A percentile compares a stretch with the other conserved stretches of the same genome.
These are phyloP conservation scores for Patella caerulea DNA, from an alignment of 2,888 invertebrate species.

Conservation along the genomic window DNA sequence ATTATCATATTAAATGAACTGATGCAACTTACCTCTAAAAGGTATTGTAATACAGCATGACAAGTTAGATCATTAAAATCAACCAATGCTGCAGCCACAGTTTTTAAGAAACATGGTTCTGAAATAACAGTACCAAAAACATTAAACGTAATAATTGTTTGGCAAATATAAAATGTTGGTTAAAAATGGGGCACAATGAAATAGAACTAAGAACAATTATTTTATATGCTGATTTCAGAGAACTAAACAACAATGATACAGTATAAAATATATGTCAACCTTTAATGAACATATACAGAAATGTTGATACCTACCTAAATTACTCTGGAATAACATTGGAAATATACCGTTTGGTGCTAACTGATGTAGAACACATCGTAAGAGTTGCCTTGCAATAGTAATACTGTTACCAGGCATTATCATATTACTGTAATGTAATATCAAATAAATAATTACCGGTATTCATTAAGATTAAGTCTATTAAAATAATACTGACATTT, in stretches of 20 bases:
- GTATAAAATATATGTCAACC: too few species aligned
- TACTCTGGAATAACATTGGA: constrained; percentile 92
- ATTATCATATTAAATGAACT: too few species aligned
- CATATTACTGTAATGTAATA: constrained; percentile 71
- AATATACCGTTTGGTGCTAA: constrained; percentile 97
- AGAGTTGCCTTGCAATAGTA: constrained; percentile 96
- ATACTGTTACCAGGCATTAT: constrained; percentile 95
- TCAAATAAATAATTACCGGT: neutral
- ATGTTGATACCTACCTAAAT: constrained; percentile 77
- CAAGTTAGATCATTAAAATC: constrained; percentile 97
- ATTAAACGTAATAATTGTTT: too few species aligned
- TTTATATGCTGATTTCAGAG: too few species aligned
- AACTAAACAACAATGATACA: too few species aligned
- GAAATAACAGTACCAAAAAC: constrained; percentile 31
- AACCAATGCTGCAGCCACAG: constrained; percentile 90
- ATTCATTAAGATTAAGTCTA: neutral
- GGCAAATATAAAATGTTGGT: too few species aligned
- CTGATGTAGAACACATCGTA: constrained; percentile 96
- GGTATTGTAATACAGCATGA: constrained; percentile 90
- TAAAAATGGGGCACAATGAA: too few species aligned
- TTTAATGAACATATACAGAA: too few species aligned
- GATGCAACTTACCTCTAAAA: constrained; percentile 80
- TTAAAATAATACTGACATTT: neutral
- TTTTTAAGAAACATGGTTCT: constrained; percentile 89
- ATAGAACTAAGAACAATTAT: too few species aligned